Percentiles rank a stretch among this genome's conserved stretches.
These are phyloP conservation scores for Lates japonicus DNA, from an alignment of 2,797 vertebrate species.

Conservation along the genomic window DNA sequence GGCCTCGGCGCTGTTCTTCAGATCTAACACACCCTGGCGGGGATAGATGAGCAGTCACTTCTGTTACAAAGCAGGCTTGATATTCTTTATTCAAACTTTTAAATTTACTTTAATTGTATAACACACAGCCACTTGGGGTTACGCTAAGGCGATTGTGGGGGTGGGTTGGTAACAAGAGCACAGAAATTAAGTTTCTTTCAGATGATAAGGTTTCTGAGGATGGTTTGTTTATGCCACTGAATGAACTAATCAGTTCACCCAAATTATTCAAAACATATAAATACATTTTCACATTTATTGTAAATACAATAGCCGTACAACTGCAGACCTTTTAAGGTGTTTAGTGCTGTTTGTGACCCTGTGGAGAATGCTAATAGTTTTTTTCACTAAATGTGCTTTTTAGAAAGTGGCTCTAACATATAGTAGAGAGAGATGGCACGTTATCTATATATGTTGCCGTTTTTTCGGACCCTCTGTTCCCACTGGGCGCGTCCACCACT, in stretches of 20 bases:
- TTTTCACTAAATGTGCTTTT: neutral
- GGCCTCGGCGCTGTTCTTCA: slow-evolving; percentile 93
- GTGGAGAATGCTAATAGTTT: neutral
- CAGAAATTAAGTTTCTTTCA: neutral
- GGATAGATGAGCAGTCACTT: neutral
- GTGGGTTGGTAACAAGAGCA: neutral
- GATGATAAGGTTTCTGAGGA: neutral
- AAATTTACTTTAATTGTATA: neutral
- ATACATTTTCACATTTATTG: too few relatives aligned
- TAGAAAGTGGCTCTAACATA: neutral
- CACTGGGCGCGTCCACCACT: neutral
- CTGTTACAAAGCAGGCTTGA: neutral
- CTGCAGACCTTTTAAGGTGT: neutral
- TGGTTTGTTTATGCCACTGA: neutral
- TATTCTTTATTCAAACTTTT: neutral
- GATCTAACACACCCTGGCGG: slow-evolving; percentile 90
- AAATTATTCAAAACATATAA: neutral
- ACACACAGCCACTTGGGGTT: neutral
- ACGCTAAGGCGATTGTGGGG: neutral
- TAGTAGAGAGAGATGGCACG: neutral
- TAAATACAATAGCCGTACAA: neutral
- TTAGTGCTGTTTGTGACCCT: neutral
- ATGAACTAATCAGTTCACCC: neutral
- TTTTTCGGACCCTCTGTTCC: neutral
- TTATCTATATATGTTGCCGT: neutral